Percentiles rank a stretch among this genome's conserved stretches.
Conservation (phyloP, 2,113 vertebrate genomes). For the Cyanoliseus patagonus region DNA sequence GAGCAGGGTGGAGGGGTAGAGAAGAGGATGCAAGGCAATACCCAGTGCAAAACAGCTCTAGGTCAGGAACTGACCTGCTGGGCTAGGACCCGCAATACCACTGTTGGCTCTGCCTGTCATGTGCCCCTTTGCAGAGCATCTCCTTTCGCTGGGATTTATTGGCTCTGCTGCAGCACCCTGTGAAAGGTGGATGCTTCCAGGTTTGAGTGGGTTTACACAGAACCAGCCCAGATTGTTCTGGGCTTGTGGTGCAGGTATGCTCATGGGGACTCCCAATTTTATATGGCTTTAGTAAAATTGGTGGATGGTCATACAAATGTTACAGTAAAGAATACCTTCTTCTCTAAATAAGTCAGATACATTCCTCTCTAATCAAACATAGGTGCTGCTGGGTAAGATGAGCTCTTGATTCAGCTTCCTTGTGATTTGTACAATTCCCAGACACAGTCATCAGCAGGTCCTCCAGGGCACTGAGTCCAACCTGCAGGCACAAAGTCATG, state of each 20-base stretch:
- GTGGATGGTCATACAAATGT: background rate
- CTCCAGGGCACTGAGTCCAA: background rate
- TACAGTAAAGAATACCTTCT: background rate
- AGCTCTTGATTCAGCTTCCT: background rate
- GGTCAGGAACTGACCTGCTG: background rate
- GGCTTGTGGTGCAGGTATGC: background rate
- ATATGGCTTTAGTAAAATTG: background rate
- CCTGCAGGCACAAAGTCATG: background rate
- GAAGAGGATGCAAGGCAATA: background rate
- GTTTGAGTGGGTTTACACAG: background rate
- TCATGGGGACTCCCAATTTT: background rate
- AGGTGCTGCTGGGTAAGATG: background rate
- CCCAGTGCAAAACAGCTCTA: background rate
- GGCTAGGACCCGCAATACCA: background rate
- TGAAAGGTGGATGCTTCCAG: background rate
- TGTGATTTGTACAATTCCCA: background rate
- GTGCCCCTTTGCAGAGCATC: background rate
- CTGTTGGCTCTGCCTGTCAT: background rate
- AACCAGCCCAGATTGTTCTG: background rate
- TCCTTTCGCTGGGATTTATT: background rate
- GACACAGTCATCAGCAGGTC: background rate
- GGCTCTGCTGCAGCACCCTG: rapidly evolving
- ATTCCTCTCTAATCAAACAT: background rate
- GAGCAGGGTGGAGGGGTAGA: background rate
- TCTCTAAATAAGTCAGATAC: background rate